These are phyloP conservation scores for Rhopalosiphum maidis DNA, from an alignment of 1,140 invertebrate species.

Conservation along the genomic window DNA sequence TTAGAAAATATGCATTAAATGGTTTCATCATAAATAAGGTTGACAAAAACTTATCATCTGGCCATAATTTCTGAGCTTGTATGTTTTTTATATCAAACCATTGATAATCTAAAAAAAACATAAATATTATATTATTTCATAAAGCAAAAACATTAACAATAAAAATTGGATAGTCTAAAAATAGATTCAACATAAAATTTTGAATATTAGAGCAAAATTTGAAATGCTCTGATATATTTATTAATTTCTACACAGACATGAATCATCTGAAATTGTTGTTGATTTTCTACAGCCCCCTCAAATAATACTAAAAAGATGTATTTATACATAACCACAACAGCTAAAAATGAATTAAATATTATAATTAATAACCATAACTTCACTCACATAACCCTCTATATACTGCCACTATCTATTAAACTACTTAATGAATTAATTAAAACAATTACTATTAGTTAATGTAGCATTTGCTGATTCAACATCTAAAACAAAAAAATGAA, in stretches of 20 bases:
- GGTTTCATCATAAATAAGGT: slow-evolving; percentile 17
- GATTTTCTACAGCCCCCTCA: background rate
- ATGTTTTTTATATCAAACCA: slow-evolving; percentile 5
- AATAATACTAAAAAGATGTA: background rate
- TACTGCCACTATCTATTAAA: background rate
- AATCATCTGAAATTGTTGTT: background rate
- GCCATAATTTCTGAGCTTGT: background rate
- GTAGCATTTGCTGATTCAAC: background rate
- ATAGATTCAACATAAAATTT: background rate
- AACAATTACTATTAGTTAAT: background rate
- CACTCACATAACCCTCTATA: too few species aligned
- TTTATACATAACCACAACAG: background rate
- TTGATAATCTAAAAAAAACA: background rate
- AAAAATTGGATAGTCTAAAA: background rate
- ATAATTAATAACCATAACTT: background rate
- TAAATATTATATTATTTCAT: background rate
- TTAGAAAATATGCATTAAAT: slow-evolving; percentile 45
- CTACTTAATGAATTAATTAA: background rate
- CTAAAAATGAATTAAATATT: background rate
- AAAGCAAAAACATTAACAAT: background rate
- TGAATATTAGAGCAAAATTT: background rate
- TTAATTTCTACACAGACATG: background rate
- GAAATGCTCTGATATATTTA: too few species aligned
- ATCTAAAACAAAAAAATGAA: slow-evolving; percentile 19
- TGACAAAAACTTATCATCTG: slow-evolving; percentile 24